Conservation (phyloP, 2,113 vertebrate species). For the Craseonycteris thonglongyai region DNA sequence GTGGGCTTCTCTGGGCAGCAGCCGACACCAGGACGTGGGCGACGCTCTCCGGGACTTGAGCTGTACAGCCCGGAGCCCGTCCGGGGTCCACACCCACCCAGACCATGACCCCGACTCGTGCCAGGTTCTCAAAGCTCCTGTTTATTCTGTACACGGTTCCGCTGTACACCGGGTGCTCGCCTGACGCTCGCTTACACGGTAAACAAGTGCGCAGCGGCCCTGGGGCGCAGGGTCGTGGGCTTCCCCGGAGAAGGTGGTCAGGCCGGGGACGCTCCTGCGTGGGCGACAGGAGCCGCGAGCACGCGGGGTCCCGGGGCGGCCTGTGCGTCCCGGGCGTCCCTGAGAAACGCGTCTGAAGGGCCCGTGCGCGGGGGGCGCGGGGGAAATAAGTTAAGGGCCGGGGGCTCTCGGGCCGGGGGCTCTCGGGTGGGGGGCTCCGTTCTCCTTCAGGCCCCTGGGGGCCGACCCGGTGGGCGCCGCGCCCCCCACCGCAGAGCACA, state of each 20-base stretch:
- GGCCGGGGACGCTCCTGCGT: slow-evolving; percentile 18
- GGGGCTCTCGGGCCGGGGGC: slow-evolving; percentile 1
- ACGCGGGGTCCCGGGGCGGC: background rate
- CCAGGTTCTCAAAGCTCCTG: slow-evolving; percentile 70
- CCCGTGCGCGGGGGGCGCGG: slow-evolving; percentile 49
- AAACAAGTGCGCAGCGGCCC: slow-evolving; percentile 78
- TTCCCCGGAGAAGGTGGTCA: slow-evolving; percentile 48
- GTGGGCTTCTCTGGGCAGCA: background rate
- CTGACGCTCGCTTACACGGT: slow-evolving; percentile 83
- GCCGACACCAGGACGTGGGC: too few species aligned
- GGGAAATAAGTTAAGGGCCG: background rate
- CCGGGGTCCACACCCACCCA: background rate
- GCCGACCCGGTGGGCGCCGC: background rate
- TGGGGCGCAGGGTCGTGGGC: slow-evolving; percentile 67
- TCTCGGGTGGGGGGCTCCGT: slow-evolving; percentile 18
- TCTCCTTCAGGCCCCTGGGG: slow-evolving; percentile 56
- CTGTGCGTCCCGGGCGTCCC: slow-evolving; percentile 66
- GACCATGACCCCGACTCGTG: slow-evolving; percentile 4
- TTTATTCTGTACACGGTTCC: slow-evolving; percentile 81
- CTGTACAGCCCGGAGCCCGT: background rate
- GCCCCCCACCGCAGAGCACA: background rate
- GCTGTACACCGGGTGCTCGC: slow-evolving; percentile 68
- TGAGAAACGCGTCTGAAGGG: slow-evolving; percentile 67
- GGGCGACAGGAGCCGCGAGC: background rate
- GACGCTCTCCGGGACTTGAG: background rate